These are phyloP conservation scores for Zosterops hypoxanthus DNA, from an alignment of 2,113 vertebrate species.

Conservation along the genomic window DNA sequence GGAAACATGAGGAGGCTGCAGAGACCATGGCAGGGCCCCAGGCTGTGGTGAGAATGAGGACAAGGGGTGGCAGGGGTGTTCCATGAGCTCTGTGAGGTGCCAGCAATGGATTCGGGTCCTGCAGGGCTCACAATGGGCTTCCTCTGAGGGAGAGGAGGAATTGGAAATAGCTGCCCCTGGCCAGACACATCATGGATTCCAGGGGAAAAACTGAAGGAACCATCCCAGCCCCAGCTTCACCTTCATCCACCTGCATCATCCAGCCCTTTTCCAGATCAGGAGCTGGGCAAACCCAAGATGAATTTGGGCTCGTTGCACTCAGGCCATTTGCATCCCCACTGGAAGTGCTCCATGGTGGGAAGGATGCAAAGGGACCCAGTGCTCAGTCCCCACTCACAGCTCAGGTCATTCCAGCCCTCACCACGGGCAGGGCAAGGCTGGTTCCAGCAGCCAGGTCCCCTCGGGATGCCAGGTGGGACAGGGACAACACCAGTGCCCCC, in stretches of 20 bases:
- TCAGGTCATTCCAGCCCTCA: neutral
- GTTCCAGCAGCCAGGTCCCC: neutral
- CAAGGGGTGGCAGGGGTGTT: neutral
- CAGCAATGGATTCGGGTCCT: accelerated
- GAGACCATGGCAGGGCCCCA: neutral
- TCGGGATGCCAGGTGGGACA: neutral
- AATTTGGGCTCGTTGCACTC: accelerated
- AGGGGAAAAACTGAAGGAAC: neutral
- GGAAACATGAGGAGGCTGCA: neutral
- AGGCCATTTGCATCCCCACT: accelerated
- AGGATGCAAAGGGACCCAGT: accelerated
- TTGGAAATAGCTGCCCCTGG: neutral
- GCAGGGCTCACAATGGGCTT: accelerated
- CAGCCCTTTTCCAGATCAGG: neutral
- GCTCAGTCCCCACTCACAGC: accelerated
- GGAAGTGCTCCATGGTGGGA: accelerated
- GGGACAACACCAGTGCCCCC: neutral
- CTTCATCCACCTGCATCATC: neutral
- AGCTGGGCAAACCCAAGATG: neutral
- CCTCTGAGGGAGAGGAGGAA: neutral
- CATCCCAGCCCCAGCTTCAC: neutral
- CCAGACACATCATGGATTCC: accelerated
- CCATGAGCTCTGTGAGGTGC: neutral
- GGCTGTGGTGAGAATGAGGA: accelerated
- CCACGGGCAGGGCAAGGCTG: accelerated